Conservation (phyloP, 2,888 invertebrate genomes). For the Lagria hirta region DNA sequence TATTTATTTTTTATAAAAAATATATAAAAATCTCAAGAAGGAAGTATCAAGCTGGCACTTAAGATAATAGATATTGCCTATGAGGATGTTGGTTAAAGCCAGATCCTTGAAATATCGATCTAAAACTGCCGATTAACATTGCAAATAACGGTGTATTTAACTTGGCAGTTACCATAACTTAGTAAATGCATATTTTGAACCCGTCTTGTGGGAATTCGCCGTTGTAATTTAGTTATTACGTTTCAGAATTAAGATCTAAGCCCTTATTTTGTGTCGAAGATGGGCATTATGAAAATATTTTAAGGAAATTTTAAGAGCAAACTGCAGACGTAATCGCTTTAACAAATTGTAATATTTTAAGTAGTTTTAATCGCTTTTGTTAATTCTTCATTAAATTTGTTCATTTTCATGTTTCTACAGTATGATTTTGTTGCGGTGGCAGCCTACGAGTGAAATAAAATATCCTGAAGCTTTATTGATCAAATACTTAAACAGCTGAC, state of each 20-base stretch:
- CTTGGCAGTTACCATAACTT: slow-evolving; percentile 34
- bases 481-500: no score
- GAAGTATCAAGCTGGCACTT: slow-evolving; percentile 5
- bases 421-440: no score
- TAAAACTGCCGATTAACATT: slow-evolving; percentile 31
- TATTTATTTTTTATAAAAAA: slow-evolving; percentile 5
- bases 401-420: slow-evolving; percentile 4
- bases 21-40: slow-evolving; percentile 9
- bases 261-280: slow-evolving; percentile 20
- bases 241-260: slow-evolving; percentile 20
- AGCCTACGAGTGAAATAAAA: no score
- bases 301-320: slow-evolving; percentile 9
- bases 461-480: no score
- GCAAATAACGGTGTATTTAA: slow-evolving; percentile 34
- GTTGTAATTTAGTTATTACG: slow-evolving; percentile 26
- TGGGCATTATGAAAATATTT: slow-evolving; percentile 23
- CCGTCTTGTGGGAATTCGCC: slow-evolving; percentile 23
- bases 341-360: slow-evolving; percentile 23
- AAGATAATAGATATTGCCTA: slow-evolving; percentile 22
- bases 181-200: slow-evolving; percentile 25
- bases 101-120: slow-evolving; percentile 24
- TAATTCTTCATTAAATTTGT: slow-evolving; percentile 17
- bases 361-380: slow-evolving; percentile 21
- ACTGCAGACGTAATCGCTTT: slow-evolving; percentile 21
- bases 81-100: slow-evolving; percentile 17